Evolutionary conservation across 2,113 vertebrate genomes (phyloP), one percentile per base, ranked within the genome.

Genomic region (Carollia perspicillata): DNA sequence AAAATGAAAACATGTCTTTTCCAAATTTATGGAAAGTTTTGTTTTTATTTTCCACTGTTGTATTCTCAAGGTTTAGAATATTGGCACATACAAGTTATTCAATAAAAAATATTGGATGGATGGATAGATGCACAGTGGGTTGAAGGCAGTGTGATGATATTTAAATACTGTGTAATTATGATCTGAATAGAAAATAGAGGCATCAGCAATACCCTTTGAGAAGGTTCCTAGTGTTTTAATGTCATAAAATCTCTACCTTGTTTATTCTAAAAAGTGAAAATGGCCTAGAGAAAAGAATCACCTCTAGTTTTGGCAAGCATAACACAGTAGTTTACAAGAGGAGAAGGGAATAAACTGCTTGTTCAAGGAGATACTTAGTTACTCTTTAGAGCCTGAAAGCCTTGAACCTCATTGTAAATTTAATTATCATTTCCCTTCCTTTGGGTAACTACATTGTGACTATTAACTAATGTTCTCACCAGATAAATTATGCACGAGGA

Each of bases 271-370:
- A 93, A 75, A 91, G 13, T 65, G 63, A 91, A 89, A 91, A 92
- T 68, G 49, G n/a, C 83, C 42, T 90, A 84, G 68, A 93, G 93
- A 93, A 96, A 83, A 77, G 28, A 75, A 75, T 92, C 42, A 89
- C 66, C 33, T 42, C 68, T 78, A 87, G 90, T 74, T 90, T 79
- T 89, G 79, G 26, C 51, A 94, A 75, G 66, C 40, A 51, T 63
- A 94, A 74, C 37, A 94, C 30, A 86, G 16, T 71, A 94, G 14
- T 55, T 89, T 89, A 75, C 18, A 97, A 58, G 22, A 88, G 53
- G 2, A 90, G 33, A 23, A 69, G 30, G 58, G 16, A 90, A 63
- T 84, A 58, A 79, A 72, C 63, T 93, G 60, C 20, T 90, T 90
- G 7, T 91, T 79, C 63, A 88, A 96, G 49, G 18, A 84, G 14